A percentile compares a stretch with the other conserved stretches of the same genome.
Conservation (phyloP, 2,797 vertebrate genomes). For the Enteromius afrohamiltoni region DNA sequence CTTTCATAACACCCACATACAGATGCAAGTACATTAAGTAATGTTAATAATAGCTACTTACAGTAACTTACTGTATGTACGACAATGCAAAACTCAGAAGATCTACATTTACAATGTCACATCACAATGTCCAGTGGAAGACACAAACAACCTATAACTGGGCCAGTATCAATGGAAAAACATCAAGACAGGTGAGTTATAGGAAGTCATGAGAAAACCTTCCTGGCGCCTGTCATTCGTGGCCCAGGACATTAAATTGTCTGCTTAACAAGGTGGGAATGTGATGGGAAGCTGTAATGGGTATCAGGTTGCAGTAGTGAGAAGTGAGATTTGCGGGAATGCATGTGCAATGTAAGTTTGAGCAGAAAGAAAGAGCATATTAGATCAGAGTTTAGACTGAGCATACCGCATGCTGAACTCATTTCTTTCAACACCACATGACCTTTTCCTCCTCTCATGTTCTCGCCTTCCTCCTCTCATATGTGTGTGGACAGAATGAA, state of each 20-base stretch:
- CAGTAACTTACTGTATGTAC: background rate
- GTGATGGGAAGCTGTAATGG: slow-evolving; percentile 40
- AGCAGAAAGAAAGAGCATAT: slow-evolving; percentile 61
- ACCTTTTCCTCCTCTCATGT: slow-evolving; percentile 53
- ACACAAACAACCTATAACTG: slow-evolving; percentile 3
- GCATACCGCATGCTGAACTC: slow-evolving; percentile 49
- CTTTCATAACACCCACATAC: background rate
- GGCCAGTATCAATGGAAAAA: slow-evolving; percentile 18
- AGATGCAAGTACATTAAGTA: background rate
- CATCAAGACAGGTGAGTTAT: slow-evolving; percentile 25
- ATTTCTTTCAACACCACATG: slow-evolving; percentile 44
- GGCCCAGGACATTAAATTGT: slow-evolving; percentile 29
- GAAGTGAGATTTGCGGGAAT: slow-evolving; percentile 39
- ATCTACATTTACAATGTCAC: background rate
- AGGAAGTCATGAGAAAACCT: slow-evolving; percentile 7
- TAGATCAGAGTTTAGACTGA: slow-evolving; percentile 57
- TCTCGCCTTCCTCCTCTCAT: slow-evolving; percentile 37
- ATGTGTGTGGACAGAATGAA: slow-evolving; percentile 30
- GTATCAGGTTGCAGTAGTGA: slow-evolving; percentile 44
- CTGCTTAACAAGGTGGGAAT: slow-evolving; percentile 43
- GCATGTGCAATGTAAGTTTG: slow-evolving; percentile 27
- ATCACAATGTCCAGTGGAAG: background rate
- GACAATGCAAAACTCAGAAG: background rate
- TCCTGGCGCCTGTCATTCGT: slow-evolving; percentile 29
- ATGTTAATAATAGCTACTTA: background rate